phyloP scores from a whole-genome alignment of 2,888 invertebrate genomes.

The Melipona bicolor region DNA sequence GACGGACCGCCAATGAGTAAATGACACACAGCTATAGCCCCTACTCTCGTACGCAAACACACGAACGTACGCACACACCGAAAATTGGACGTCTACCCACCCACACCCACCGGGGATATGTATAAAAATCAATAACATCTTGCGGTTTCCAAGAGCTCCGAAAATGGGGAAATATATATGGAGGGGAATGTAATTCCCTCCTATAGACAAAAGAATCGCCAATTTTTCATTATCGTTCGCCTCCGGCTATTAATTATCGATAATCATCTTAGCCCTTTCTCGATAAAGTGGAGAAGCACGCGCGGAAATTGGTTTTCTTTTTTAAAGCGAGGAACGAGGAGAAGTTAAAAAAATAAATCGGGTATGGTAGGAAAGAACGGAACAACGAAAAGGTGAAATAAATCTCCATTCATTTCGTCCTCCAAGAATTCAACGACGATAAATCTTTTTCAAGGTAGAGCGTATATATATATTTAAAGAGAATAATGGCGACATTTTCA shows the following conservation, averaged over 20 bases:
- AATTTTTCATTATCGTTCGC: conserved; percentile 62
- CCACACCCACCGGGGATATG: conserved; percentile 69
- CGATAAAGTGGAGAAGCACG: background rate
- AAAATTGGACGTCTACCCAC: conserved; percentile 59
- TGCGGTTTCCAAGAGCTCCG: conserved; percentile 81
- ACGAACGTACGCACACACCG: conserved; percentile 64
- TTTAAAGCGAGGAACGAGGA: background rate
- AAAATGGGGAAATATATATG: conserved; percentile 68
- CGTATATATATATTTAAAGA: background rate
- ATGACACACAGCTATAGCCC: conserved; percentile 78
- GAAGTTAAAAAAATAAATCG: background rate
- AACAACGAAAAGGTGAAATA: background rate
- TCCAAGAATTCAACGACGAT: background rate
- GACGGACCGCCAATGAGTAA: conserved; percentile 79
- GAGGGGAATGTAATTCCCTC: conserved; percentile 51
- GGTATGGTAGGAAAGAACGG: background rate
- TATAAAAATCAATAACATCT: conserved; percentile 84
- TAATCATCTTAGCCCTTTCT: background rate
- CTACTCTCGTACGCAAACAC: conserved; percentile 73
- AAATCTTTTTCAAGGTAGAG: conserved; percentile 2
- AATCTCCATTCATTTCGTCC: background rate
- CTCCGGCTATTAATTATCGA: conserved; percentile 41
- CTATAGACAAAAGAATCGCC: conserved; percentile 56
- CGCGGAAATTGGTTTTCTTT: background rate
- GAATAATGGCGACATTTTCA: conserved; percentile 19